Evolutionary conservation across 2,113 vertebrate genomes (phyloP), one percentile per base, ranked within the genome.

Genomic region (Chamaea fasciata): DNA sequence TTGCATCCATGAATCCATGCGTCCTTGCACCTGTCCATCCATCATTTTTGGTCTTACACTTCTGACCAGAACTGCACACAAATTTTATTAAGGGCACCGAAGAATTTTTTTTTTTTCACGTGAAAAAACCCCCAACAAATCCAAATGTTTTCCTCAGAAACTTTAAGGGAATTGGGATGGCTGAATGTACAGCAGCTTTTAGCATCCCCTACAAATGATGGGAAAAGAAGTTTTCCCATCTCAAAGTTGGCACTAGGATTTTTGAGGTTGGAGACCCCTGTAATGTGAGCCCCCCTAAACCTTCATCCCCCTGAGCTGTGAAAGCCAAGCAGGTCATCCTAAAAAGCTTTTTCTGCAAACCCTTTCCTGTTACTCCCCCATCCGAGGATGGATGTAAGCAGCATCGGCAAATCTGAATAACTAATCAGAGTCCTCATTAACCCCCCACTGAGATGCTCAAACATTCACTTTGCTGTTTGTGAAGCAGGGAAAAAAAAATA

Each of bases 391-490:
- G 97, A 97, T 97, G 76, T 94, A 98, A 96, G 97, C 98, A 93
- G 89, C 93, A 50, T 80, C 30, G 63, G 97, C 96, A 96, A 98
- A 98, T 98, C 97, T 97, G 98, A 98, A 98, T 98, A 98, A 98
- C 98, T 99, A 99, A 99, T 99, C 99, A 98, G 98, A 98, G 97
- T 98, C 98, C 99, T 99, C 98, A 99, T 99, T 99, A 99, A 98
- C 99, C 98, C 98, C 98, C 98, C 78, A 64, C 98, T n/a, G 97
- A 97, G 98, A 98, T 98, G 97, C 98, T 98, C 98, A 98, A 98
- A 98, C 98, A 98, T 98, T 98, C 98, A 98, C 98, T 98, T 98
- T 98, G 98, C 98, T 98, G 97, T 98, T 98, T 98, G 97, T 98
- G 97, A 98, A 98, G 98, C 97, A 97, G 96, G 42, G 84, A 60